Evolutionary conservation across 2,888 invertebrate genomes (phyloP).

Genomic region (Brachyopa scutellaris): DNA sequence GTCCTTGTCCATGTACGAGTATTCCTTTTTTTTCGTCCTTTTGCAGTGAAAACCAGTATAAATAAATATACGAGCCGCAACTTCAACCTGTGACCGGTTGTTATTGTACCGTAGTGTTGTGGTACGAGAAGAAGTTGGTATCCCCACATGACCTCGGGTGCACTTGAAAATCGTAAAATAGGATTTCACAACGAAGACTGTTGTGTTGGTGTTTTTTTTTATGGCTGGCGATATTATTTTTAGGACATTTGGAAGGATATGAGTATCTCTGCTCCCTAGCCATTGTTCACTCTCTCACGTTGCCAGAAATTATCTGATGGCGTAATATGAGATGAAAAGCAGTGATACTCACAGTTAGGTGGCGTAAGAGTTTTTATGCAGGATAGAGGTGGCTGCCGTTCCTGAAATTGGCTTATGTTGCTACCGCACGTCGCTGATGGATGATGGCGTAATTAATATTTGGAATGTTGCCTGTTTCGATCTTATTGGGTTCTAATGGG

Average conservation of each 20-base stretch:
- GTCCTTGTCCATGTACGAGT: conserved; percentile 1
- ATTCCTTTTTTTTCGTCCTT: not conserved
- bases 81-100: conserved; percentile 45
- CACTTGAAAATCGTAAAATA: conserved; percentile 45
- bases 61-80: conserved; percentile 29
- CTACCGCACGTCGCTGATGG: conserved; percentile 20
- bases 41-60: too few species aligned
- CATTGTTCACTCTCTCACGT: not conserved
- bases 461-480: conserved; percentile 56
- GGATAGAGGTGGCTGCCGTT: conserved; percentile 22
- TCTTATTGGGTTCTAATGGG: conserved; percentile 55
- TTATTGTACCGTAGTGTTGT: conserved; percentile 10
- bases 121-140: conserved; percentile 19
- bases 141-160: conserved; percentile 19
- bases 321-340: conserved; percentile 55
- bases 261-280: not conserved
- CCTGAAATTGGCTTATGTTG: conserved; percentile 56
- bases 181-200: conserved; percentile 36
- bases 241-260: conserved; percentile 13
- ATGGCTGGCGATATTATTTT: too few species aligned
- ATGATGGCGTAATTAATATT: conserved; percentile 64
- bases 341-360: not conserved
- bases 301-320: conserved; percentile 7
- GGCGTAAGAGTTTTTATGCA: conserved; percentile 21
- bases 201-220: conserved; percentile 15